Conservation (phyloP, 2,113 vertebrate species). For the Rhinopomastus cyanomelas region DNA sequence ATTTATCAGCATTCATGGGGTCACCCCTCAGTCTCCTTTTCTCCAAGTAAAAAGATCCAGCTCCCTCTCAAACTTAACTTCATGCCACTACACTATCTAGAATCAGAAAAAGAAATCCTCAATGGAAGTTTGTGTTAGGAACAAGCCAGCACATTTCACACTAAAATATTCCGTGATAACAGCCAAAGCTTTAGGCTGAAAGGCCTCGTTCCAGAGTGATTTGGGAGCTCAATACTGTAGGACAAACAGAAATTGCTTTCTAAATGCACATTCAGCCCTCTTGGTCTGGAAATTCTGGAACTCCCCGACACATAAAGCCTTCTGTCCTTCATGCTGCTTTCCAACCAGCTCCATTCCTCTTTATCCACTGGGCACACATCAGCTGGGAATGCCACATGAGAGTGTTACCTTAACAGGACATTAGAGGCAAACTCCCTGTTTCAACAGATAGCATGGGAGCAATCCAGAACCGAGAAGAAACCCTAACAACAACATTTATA, state of each 20-base stretch:
- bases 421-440: background rate
- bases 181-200: background rate
- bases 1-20: too few relatives aligned
- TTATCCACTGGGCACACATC: background rate
- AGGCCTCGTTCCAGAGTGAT: background rate
- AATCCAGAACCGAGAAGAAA: background rate
- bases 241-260: background rate
- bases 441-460: background rate
- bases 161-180: accelerated
- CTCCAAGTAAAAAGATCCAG: too few relatives aligned
- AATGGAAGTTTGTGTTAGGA: background rate
- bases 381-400: background rate
- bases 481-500: background rate
- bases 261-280: background rate
- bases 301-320: background rate
- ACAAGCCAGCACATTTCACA: background rate
- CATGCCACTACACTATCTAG: background rate
- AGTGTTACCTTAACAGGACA: background rate
- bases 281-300: background rate
- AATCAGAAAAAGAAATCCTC: background rate
- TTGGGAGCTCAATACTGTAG: background rate
- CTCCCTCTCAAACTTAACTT: background rate
- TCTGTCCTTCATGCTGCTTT: background rate
- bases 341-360: background rate
- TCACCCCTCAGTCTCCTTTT: too few relatives aligned